phyloP scores from a whole-genome alignment of 1,140 invertebrate genomes.

The Chironomus tepperi region DNA sequence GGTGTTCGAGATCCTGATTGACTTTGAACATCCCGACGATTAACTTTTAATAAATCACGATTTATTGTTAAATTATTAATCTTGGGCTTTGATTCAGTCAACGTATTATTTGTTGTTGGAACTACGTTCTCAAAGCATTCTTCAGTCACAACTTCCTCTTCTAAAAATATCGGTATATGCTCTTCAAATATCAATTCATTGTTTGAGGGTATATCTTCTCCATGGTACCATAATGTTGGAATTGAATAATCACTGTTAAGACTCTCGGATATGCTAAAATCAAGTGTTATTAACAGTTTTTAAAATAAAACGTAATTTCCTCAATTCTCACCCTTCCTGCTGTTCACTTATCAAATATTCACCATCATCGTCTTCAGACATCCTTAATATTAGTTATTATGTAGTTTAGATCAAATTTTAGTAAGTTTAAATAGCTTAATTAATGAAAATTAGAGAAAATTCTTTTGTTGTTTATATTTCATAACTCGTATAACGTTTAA shows the following conservation, averaged over 20 bases:
- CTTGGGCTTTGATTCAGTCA: background rate
- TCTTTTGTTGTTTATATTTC: background rate
- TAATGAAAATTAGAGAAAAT: background rate
- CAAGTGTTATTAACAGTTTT: background rate
- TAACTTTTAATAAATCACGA: background rate
- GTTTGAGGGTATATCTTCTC: slow-evolving; percentile 19
- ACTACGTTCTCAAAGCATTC: background rate
- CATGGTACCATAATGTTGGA: background rate
- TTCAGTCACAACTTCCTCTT: slow-evolving; percentile 25
- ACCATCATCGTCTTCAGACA: background rate
- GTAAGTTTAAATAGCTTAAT: no score
- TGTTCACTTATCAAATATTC: background rate
- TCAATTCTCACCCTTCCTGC: background rate
- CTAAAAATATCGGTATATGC: slow-evolving; percentile 22
- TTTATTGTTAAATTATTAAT: slow-evolving; percentile 7
- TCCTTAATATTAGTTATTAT: background rate
- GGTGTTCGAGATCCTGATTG: background rate
- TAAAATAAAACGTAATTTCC: background rate
- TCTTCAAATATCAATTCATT: slow-evolving; percentile 25
- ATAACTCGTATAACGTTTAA: background rate
- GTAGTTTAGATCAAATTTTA: background rate
- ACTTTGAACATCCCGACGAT: background rate
- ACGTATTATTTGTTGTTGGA: background rate
- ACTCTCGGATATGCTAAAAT: background rate
- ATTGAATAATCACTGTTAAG: background rate